A percentile compares a stretch with the other conserved stretches of the same genome.
These are phyloP conservation scores for Zygaena filipendulae DNA, from an alignment of 2,888 invertebrate genomes.

Conservation along the genomic window DNA sequence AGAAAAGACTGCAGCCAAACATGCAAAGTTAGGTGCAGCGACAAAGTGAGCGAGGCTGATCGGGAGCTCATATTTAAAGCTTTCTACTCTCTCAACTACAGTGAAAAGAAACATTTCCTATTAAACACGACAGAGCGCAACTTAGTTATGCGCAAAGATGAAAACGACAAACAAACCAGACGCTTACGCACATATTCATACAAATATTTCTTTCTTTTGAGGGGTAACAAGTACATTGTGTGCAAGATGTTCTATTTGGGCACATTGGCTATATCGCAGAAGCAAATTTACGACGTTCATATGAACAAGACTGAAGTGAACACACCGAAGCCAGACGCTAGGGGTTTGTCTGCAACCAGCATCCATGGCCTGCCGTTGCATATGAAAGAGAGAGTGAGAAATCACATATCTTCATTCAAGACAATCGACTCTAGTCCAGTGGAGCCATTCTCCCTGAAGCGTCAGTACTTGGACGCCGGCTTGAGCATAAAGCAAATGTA, in stretches of 20 bases:
- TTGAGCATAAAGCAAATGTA: slow-evolving; percentile 52
- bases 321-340: slow-evolving; percentile 52
- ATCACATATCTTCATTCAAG: slow-evolving; percentile 41
- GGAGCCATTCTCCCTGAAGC: slow-evolving; percentile 41
- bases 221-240: slow-evolving; percentile 40
- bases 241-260: slow-evolving; percentile 60
- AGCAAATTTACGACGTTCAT: slow-evolving; percentile 58
- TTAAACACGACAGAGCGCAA: slow-evolving; percentile 50
- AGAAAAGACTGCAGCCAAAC: slow-evolving; percentile 50
- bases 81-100: slow-evolving; percentile 47
- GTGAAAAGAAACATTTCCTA: slow-evolving; percentile 55
- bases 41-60: slow-evolving; percentile 41
- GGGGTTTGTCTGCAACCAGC: slow-evolving; percentile 44
- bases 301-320: slow-evolving; percentile 50
- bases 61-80: slow-evolving; percentile 52
- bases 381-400: slow-evolving; percentile 43
- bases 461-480: slow-evolving; percentile 39
- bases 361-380: slow-evolving; percentile 40
- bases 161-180: slow-evolving; percentile 28
- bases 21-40: slow-evolving; percentile 53
- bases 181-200: slow-evolving; percentile 49
- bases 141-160: slow-evolving; percentile 29
- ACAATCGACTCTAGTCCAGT: slow-evolving; percentile 43
- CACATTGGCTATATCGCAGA: slow-evolving; percentile 54
- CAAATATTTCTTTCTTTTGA: slow-evolving; percentile 49